Base-by-base conservation (phyloP, 1,140 invertebrate genomes). In the Nymphalis io region DNA sequence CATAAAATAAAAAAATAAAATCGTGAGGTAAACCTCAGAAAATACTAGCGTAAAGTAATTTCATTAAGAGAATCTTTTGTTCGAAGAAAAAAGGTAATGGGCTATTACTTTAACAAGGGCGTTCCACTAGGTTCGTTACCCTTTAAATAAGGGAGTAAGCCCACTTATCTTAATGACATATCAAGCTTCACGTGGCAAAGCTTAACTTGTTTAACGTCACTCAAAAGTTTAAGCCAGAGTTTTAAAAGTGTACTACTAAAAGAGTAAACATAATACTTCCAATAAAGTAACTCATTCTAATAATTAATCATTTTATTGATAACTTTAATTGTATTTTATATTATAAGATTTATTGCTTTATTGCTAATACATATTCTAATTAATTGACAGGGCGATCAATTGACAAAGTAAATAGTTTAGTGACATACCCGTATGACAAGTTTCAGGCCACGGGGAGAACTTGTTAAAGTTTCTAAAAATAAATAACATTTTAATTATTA, bases 111-210 rank as follows among this genome's bases (percentile, higher is more conserved):
- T 58, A 66, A 62, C 51, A 63, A 46, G 21, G 39, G 39, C n/a
- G 23, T 42, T 33, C 65, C 44, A 57, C 53, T 40, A 62, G 21
- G 38, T 58, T 61, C 59, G 39, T 65, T 75, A 46, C 55, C 60
- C 60, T 48, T 62, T 62, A 57, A 59, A 63, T 57, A 58, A 70
- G 44, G 53, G 60, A 70, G 51, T 57, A 68, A 68, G 39, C 51
- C 68, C 53, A 23, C 65, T 81, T 82, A 82, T 81, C 77, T 84
- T 76, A 76, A 82, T 79, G 73, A 76, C 67, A 75, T 70, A 81
- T 75, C 76, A 70, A 73, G 68, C 72, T 57, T 67, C n/a, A 20
- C 46, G 67, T 21, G 23, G 21, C 39, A 60, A 33, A 48, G 51
- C 51, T 62, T 58, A 51, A 57, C 38, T 57, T 38, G n/a, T 55